phyloP scores from a whole-genome alignment of 2,113 vertebrate species.

The Brienomyrus brachyistius region DNA sequence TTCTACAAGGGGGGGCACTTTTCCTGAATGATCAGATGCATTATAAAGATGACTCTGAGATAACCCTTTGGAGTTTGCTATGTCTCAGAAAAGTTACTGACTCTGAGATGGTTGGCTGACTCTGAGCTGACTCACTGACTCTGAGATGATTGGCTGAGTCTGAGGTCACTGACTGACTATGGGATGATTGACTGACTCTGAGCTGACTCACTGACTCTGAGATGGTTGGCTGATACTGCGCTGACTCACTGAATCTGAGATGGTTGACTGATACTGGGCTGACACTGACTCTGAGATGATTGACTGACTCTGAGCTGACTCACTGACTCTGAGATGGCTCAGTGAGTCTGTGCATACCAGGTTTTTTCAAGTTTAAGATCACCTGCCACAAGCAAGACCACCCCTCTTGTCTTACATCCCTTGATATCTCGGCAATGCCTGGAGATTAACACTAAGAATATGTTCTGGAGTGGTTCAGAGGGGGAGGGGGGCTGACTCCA shows the following conservation, averaged over 20 bases:
- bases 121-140: too few relatives aligned
- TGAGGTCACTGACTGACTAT: background rate
- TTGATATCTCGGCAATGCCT: background rate
- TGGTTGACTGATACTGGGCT: too few relatives aligned
- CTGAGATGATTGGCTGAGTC: background rate
- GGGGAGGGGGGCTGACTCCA: background rate
- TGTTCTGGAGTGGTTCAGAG: background rate
- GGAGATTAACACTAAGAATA: background rate
- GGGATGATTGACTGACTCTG: background rate
- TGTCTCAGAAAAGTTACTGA: background rate
- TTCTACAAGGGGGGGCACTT: background rate
- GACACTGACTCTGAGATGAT: too few relatives aligned
- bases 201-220: background rate
- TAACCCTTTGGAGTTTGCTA: too few relatives aligned
- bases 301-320: background rate
- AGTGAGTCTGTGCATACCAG: background rate
- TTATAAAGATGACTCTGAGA: background rate
- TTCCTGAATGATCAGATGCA: background rate
- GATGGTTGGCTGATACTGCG: background rate
- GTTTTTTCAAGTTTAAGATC: background rate
- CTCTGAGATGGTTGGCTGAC: background rate
- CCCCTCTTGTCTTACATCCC: background rate
- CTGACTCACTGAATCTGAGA: too few relatives aligned
- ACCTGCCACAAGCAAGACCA: too few relatives aligned
- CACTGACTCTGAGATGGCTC: background rate